Evolutionary conservation across 2,797 vertebrate genomes (phyloP).

Genomic region (Serranus cabrilla): DNA sequence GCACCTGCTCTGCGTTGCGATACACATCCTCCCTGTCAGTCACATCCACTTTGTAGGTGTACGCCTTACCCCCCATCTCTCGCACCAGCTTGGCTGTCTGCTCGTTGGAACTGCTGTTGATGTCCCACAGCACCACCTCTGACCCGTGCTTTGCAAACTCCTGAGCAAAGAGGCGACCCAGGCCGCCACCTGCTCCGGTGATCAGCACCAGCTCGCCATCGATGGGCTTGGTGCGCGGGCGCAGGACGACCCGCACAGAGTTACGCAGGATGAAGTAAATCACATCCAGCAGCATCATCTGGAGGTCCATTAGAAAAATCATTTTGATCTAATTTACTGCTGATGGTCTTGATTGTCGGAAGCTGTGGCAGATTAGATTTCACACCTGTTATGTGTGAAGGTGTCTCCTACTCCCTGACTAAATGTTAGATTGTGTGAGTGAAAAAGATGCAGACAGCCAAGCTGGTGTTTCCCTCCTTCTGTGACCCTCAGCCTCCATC

Average conservation of each 20-base stretch:
- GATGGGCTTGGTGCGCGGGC: conserved; percentile 91
- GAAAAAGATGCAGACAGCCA: conserved; percentile 56
- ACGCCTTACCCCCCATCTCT: conserved; percentile 85
- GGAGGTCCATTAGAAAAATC: conserved; percentile 82
- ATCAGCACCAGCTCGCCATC: conserved; percentile 93
- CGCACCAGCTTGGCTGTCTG: conserved; percentile 92
- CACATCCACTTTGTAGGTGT: conserved; percentile 81
- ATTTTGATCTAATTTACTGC: conserved; percentile 46
- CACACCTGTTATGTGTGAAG: conserved; percentile 15
- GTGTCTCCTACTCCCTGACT: conserved; percentile 22
- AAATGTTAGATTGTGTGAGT: conserved; percentile 5
- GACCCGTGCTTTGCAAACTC: conserved; percentile 91
- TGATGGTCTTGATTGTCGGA: neutral
- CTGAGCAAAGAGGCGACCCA: conserved; percentile 91
- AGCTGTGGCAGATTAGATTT: neutral
- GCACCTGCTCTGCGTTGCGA: conserved; percentile 55
- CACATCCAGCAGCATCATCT: conserved; percentile 80
- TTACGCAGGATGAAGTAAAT: conserved; percentile 85
- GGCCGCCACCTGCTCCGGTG: conserved; percentile 90
- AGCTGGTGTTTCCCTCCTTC: conserved; percentile 64
- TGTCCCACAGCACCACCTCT: conserved; percentile 92
- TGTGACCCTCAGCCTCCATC: conserved; percentile 33
- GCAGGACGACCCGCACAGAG: conserved; percentile 83
- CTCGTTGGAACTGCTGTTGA: conserved; percentile 89
- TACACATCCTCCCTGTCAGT: conserved; percentile 76